These are phyloP conservation scores for Ectobius pallidus DNA, from an alignment of 2,888 invertebrate genomes.

Conservation along the genomic window DNA sequence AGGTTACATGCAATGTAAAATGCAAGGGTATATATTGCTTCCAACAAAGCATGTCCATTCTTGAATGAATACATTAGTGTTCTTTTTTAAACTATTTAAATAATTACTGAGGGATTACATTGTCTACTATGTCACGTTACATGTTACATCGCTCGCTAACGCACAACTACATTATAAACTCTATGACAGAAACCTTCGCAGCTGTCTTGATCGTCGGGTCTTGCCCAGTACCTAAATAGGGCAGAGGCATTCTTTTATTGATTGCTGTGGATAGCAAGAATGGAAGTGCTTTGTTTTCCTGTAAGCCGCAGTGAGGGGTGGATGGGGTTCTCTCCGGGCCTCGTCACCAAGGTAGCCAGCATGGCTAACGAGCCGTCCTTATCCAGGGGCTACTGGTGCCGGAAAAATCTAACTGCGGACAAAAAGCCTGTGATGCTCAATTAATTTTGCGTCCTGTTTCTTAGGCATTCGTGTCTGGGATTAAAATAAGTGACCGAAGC, in stretches of 20 bases:
- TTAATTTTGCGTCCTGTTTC: constrained; percentile 37
- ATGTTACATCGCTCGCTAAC: constrained; percentile 38
- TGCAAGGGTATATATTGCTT: constrained; percentile 44
- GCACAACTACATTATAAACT: constrained; percentile 37
- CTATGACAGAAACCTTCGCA: constrained; percentile 32
- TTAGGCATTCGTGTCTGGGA: constrained; percentile 38
- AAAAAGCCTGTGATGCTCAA: constrained; percentile 37
- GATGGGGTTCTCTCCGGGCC: constrained; percentile 40
- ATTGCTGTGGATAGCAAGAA: constrained; percentile 42
- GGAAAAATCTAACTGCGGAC: constrained; percentile 37
- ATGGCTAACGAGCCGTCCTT: constrained; percentile 30
- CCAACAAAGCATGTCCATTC: constrained; percentile 46
- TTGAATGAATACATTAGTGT: constrained; percentile 43
- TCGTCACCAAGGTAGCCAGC: constrained; percentile 29
- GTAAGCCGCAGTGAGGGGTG: constrained; percentile 43
- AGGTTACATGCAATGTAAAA: constrained; percentile 45
- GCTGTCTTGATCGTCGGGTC: constrained; percentile 24
- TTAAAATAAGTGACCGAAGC: constrained; percentile 43
- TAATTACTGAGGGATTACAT: constrained; percentile 41
- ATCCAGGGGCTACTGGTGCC: constrained; percentile 27
- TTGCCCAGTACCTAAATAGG: constrained; percentile 35
- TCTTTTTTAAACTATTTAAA: constrained; percentile 41
- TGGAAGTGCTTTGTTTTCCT: constrained; percentile 45
- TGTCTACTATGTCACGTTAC: constrained; percentile 37
- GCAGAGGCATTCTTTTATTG: constrained; percentile 27